Evolutionary conservation across 2,113 vertebrate genomes (phyloP).

Genomic region (Leptobrachium ailaonicum): DNA sequence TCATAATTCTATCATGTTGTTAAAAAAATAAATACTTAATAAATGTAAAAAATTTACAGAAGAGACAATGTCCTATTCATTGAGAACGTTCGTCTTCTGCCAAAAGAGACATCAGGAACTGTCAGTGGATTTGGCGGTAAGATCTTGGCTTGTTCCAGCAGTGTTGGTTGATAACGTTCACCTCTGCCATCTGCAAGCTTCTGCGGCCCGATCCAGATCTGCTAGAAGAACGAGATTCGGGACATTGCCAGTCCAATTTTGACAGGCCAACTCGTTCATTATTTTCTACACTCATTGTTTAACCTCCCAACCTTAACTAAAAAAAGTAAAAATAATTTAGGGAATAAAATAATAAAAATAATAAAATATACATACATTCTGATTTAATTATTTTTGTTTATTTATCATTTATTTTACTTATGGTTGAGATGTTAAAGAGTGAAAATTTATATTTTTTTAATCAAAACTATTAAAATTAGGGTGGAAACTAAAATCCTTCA

Average conservation of each 20-base stretch:
- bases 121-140: slow-evolving; percentile 40
- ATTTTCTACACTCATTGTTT: slow-evolving; percentile 30
- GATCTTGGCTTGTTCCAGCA: slow-evolving; percentile 40
- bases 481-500: no score
- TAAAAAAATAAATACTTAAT: no score
- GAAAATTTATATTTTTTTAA: no score
- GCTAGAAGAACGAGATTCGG: background rate
- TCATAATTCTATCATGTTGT: no score
- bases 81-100: slow-evolving; percentile 8
- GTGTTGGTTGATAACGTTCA: slow-evolving; percentile 37
- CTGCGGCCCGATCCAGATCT: slow-evolving; percentile 23
- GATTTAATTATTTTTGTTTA: no score
- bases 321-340: no score
- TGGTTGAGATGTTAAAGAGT: no score
- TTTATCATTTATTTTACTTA: no score
- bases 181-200: slow-evolving; percentile 43
- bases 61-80: background rate
- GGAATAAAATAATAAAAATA: no score
- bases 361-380: no score
- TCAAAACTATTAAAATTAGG: no score
- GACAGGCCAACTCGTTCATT: slow-evolving; percentile 18
- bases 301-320: background rate
- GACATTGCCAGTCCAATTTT: slow-evolving; percentile 5
- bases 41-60: no score
- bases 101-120: slow-evolving; percentile 43